Evolutionary conservation across 2,797 vertebrate species (phyloP), one percentile per base, ranked within the genome.

Genomic region (Platyrinchus mystaceus): DNA sequence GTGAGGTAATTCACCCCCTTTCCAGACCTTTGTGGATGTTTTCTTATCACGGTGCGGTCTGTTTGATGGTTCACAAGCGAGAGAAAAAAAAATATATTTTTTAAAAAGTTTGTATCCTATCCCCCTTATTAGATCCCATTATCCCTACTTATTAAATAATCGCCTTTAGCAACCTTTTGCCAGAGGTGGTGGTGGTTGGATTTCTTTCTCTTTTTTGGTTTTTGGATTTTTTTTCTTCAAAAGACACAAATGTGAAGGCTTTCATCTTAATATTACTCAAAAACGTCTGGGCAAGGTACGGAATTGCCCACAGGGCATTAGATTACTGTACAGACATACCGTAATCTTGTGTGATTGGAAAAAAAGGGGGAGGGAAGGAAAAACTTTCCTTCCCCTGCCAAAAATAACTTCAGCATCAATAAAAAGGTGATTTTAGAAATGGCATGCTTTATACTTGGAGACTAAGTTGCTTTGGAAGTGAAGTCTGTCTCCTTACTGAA

Each of bases 321-420:
- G 78, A 71, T 94, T 88, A 89, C 82, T 23, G 43, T 62, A 41
- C 92, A 88, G 87, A 94, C 90, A 64, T 88, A 89, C 44, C 15
- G n/a, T 70, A 89, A 93, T 78, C 86, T 70, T 84, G 26, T 79
- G 85, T 10, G 89, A 87, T 64, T 59, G 91, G 92, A 46, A 77
- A 53, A 82, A 79, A 52, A 19, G 41, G 50, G 28, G 47, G 36
- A 34, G 60, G 63, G 23, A 41, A 55, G 50, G 76, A 55, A 92
- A 93, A 91, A 49, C 47, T 91, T 84, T 46, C 24, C 24, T 90
- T 82, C 22, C 50, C n/a, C 63, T 80, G 94, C 95, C 92, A 95
- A 89, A 95, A 93, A 93, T 87, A 93, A 84, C 90, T 94, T 78
- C 34, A 70, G 80, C 58, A 5, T 95, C 84, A 90, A 53, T 81